Evolutionary conservation across 2,888 invertebrate species (phyloP), one percentile per base, ranked within the genome.

Genomic region (Toxonevra muliebris): DNA sequence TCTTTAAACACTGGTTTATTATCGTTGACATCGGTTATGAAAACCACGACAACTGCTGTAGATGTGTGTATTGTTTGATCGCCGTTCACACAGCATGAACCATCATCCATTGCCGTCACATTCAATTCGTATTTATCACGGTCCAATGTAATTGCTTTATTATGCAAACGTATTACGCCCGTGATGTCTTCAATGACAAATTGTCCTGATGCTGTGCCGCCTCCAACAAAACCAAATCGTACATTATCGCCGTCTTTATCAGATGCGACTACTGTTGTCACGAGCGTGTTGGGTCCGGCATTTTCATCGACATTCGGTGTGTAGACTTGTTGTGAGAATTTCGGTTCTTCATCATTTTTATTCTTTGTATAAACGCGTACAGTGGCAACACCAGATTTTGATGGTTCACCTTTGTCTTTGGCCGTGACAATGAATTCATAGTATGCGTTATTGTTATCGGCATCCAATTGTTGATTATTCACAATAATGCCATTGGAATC

Each of bases 221-320:
- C 95, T 12, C 95, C 95, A 58, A 95, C 95, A 86, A 94, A 94
- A 59, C 93, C 94, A 80, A 96, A 97, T 65, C 95, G 88, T 7
- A 98, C 96, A 85, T 96, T 96, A 84, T 98, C 97, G 11, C 98
- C 97, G 84, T 98, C 97, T 86, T 97, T 97, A 83, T 98, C 98
- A 8, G 96, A 96, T 1, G 98, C 97, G 2, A 98, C 97, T 0
- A 98, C 96, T 0, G 97, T 97, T 9, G 97, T 97, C 0, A 98
- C 97, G 57, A 97, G 87, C 7, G 97, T 97, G 79, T 96, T 96
- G 0, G 96, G 95, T 0, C 96, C 96, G 11, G 96, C 96, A 84
- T 96, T 96, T 85, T 97, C 97, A 82, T 96, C 96, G 1, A 97
- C 96, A 85, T 96, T 97, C 0, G 97, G 96, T 1, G 96, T 96